Base-by-base conservation (phyloP, 2,888 invertebrate species). In the Crematogaster levior region DNA sequence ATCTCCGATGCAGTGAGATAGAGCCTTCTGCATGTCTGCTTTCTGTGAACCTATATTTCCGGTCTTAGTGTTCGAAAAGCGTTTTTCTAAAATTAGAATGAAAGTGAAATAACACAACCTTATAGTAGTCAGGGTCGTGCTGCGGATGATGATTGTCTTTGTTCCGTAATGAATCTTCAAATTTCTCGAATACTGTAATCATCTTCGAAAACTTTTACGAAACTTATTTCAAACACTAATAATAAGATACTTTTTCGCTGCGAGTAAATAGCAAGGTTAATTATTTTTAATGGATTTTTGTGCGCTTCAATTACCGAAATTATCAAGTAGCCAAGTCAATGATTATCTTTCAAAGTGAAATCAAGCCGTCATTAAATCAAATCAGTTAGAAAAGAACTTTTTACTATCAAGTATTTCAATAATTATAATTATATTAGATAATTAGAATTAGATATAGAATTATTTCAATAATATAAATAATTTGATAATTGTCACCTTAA, bases 11-110 rank as follows among this genome's bases (percentile, higher is more conserved):
- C 30, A 56, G n/a, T 24, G 21, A 56, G 18, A 24, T 21, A 56
- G 30, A 43, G 18, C 4, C 27, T n/a, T 43, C 7, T 46, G 43
- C 43, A 18, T 30, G 12, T 34, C 43, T 48, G 58, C 60, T 58
- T 88, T 81, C 53, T 53, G 43, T 80, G 51, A 81, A 72, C 60
- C 56, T 30, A 70, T 65, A 79, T 66, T 85, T 82, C 79, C 84
- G 79, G 79, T 65, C 56, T 84, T 56, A 61, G 61, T n/a, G 48
- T 37, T 46, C 9, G 56, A 43, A 46, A 30, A 27, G 56, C 24
- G 60, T 85, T 86, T 84, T 56, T 85, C 83, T 88, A 86, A 88
- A 88, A 84, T 88, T 90, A 87, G 85, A 88, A 34, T 88, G 79
- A 82, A 88, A 85, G 82, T 82, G 66, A 72, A 77, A 75, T 46